A percentile compares a stretch with the other conserved stretches of the same genome.
Conservation (phyloP, 23 tunicate species). For the Halocynthia aurantium region DNA sequence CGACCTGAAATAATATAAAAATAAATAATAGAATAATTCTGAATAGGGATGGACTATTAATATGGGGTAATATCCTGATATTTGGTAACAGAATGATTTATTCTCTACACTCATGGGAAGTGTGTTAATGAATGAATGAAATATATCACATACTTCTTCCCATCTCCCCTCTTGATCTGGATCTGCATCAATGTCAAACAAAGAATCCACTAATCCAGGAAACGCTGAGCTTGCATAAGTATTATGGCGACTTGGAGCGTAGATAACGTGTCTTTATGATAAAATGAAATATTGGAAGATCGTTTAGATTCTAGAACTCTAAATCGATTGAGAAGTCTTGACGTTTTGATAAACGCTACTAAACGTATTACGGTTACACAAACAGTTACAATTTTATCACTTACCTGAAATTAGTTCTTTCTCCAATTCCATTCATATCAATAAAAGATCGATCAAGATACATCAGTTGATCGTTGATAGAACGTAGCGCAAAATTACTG, state of each 20-base stretch:
- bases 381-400: too few species aligned
- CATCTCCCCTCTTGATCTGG: slow-evolving; percentile 32
- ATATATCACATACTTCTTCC: slow-evolving; percentile 38
- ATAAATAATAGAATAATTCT: too few species aligned
- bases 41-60: too few species aligned
- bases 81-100: too few species aligned
- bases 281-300: neutral
- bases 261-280: slow-evolving; percentile 24
- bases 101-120: too few species aligned
- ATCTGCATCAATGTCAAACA: slow-evolving; percentile 45
- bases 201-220: slow-evolving; percentile 41
- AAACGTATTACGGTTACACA: too few species aligned
- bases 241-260: slow-evolving; percentile 47
- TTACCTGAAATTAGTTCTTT: slow-evolving; percentile 55
- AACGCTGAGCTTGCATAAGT: slow-evolving; percentile 51
- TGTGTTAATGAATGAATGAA: too few species aligned
- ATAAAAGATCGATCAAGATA: slow-evolving; percentile 66
- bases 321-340: too few species aligned
- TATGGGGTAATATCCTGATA: too few species aligned
- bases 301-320: too few species aligned
- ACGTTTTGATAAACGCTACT: too few species aligned
- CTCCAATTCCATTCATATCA: slow-evolving; percentile 52
- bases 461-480: slow-evolving; percentile 77
- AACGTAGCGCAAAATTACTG: slow-evolving; percentile 30
- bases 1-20: slow-evolving; percentile 10